Evolutionary conservation across 2,113 vertebrate genomes (phyloP).

Genomic region (Perca schrenkii): DNA sequence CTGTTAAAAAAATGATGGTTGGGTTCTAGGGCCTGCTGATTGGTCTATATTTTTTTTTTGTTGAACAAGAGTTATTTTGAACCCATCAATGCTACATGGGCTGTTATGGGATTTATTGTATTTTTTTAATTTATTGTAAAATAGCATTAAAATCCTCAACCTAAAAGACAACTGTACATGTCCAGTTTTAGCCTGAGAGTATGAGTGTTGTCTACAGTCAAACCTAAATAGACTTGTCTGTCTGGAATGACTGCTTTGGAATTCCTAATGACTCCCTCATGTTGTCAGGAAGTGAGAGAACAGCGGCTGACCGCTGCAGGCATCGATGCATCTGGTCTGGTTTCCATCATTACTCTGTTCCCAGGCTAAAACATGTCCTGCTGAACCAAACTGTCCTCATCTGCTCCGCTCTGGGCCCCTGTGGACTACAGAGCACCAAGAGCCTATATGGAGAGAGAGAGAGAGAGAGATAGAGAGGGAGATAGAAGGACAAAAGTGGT

Average conservation of each 20-base stretch:
- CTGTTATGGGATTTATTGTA: neutral
- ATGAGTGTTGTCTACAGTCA: slow-evolving; percentile 10
- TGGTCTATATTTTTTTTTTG: neutral
- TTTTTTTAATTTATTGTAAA: neutral
- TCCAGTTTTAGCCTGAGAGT: slow-evolving; percentile 6
- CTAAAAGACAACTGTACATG: neutral
- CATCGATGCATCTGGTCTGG: slow-evolving; percentile 69
- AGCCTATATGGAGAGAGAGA: neutral
- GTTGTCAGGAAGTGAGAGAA: slow-evolving; percentile 62
- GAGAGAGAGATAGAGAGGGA: neutral
- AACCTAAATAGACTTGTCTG: slow-evolving; percentile 43
- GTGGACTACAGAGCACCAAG: slow-evolving; percentile 37
- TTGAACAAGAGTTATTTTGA: neutral
- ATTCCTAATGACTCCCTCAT: slow-evolving; percentile 55
- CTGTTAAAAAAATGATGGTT: neutral
- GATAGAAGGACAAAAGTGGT: neutral
- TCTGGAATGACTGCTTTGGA: slow-evolving; percentile 42
- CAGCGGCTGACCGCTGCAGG: slow-evolving; percentile 66
- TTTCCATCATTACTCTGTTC: slow-evolving; percentile 74
- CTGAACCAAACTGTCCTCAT: slow-evolving; percentile 70
- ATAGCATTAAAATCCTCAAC: neutral
- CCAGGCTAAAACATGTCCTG: slow-evolving; percentile 72
- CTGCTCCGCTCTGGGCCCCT: slow-evolving; percentile 55
- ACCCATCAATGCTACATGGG: neutral
- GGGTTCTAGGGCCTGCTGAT: neutral